Base-by-base conservation (phyloP, 2,797 vertebrate genomes). In the Otolemur crassicaudatus region DNA sequence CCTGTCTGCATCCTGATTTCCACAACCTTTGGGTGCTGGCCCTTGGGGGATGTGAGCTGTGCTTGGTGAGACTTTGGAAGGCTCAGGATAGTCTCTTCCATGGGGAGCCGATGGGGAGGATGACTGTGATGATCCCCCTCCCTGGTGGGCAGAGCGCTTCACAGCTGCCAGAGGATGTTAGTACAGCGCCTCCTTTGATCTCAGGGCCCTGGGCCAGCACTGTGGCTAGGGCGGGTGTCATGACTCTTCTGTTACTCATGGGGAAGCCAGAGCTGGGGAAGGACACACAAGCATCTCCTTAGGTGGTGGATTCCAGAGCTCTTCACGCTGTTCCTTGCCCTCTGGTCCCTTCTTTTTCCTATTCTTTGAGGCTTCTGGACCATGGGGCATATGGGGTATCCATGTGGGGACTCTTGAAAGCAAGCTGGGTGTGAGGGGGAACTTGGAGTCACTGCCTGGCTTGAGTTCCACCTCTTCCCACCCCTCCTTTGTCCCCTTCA, bases 341-440 rank as follows among this genome's bases (percentile, higher is more conserved):
- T 14, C 13, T 13, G 69, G 40, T 72, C 25, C 34, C 70, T 53
- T 87, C 40, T 1, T 14, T 53, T 60, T 67, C 37, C 58, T 29
- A 1, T 46, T 94, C 60, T 3, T 31, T 5, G 23, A 43, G 29
- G 76, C 69, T 3, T 37, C 70, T 29, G 61, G 37, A 61, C 27
- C 0, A 0, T n/a, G 13, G 5, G 27, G 56, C 11, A 1, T 5
- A 0, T 7, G 22, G 22, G 14, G 43, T 60, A 25, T 58, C 94
- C 72, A 11, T 49, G 53, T 29, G 27, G 29, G n/a, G 65, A 43
- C 20, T 29, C 29, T 81, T 49, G 23, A 91, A 77, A 69, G 31
- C 31, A 77, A 72, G 56, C 23, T 8, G 40, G 37, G 23, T 4
- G 0, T 37, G 16, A 29, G 31, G 25, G n/a, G 53, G 23, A 3